phyloP scores from a whole-genome alignment of 2,888 invertebrate species.

The Troides aeacus region DNA sequence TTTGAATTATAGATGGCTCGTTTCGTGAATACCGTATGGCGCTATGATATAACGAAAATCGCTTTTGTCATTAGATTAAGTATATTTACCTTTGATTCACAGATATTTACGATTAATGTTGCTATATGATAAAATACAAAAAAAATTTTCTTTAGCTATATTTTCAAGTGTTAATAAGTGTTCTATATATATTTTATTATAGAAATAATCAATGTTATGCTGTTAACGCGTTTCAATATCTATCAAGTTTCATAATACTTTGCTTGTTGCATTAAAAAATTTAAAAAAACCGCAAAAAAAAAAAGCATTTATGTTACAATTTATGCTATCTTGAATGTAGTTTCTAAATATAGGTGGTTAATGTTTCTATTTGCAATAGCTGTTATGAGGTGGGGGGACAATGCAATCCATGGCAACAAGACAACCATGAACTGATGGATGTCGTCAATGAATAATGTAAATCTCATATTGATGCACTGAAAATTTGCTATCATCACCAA shows the following conservation, averaged over 20 bases:
- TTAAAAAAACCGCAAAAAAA: not conserved
- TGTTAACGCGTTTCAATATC: not conserved
- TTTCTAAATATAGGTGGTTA: not conserved
- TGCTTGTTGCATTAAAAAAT: not conserved
- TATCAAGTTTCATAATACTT: not conserved
- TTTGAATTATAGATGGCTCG: not conserved
- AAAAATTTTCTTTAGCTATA: not conserved
- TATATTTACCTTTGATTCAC: not conserved
- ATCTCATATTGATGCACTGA: not conserved
- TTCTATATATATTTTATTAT: conserved; percentile 6
- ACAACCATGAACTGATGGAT: not conserved
- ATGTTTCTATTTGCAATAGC: not conserved
- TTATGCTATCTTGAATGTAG: not conserved
- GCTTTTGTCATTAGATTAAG: conserved; percentile 4
- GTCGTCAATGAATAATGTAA: not conserved
- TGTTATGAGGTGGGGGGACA: not conserved
- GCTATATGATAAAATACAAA: not conserved
- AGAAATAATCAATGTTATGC: not conserved
- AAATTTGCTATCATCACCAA: not conserved
- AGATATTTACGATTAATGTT: not conserved
- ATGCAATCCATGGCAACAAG: not conserved
- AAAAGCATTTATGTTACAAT: conserved; percentile 1
- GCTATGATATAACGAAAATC: not conserved
- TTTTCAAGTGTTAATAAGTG: not conserved
- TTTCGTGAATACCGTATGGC: not conserved